Base-by-base conservation (phyloP, 2,888 invertebrate species). In the Galerucella nymphaeae region DNA sequence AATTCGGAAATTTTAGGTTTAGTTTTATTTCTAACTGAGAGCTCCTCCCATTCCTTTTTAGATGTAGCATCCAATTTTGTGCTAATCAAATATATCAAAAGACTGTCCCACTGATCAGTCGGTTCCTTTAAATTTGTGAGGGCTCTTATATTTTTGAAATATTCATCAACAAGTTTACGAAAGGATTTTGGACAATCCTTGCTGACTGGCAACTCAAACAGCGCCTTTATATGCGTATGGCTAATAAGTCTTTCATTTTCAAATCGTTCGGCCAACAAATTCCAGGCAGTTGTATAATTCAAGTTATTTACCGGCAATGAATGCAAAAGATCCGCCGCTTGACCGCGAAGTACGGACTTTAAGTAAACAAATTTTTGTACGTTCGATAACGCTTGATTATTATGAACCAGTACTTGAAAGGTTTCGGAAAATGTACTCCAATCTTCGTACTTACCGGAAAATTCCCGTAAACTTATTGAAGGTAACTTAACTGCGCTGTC, bases 391-490 rank as follows among this genome's bases (percentile, higher is more conserved):
- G 23, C 23, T 4, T 30, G 23, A 30, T 30, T 30, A 30, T 30
- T 30, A 30, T 30, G 23, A 30, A 30, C 23, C 23, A 30, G 23
- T 30, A 30, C 23, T 4, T 30, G 23, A 30, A 48, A 48, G 48
- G 48, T 48, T 48, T 48, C 48, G n/a, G n/a, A 48, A 48, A 48
- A 48, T 48, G 48, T 48, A 48, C n/a, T 48, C 48, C 48, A 48
- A 6, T 48, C n/a, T n/a, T 48, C 48, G n/a, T 48, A 48, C n/a
- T 8, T 48, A 48, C 48, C 48, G n/a, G 48, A 48, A 48, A 48
- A 48, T 8, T 48, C 48, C 48, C 10, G 48, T 48, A 48, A 48
- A n/a, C 48, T 48, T 48, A 48, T 48, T 48, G n/a, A 48, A 1
- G 48, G 48, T 48, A 48, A 6, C 48, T 48, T 30, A 4, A 30